A percentile compares a stretch with the other conserved stretches of the same genome.
These are phyloP conservation scores for Melopsittacus undulatus DNA, from an alignment of 2,797 vertebrate species.

Conservation along the genomic window DNA sequence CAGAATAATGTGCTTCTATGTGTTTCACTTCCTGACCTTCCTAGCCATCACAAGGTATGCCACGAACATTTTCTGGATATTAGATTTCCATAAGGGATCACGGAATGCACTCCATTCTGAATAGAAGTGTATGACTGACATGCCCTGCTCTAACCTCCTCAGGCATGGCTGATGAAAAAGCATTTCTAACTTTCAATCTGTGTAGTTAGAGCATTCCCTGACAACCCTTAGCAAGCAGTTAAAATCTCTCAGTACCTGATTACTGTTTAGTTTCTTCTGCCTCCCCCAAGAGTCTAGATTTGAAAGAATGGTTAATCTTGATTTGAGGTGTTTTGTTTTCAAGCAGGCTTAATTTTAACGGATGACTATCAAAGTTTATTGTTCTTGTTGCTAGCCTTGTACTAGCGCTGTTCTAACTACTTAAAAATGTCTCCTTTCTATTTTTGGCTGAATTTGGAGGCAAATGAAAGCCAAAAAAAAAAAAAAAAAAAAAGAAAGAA, in stretches of 20 bases:
- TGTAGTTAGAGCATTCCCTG: neutral
- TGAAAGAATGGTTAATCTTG: neutral
- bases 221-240: neutral
- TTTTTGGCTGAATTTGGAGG: neutral
- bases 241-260: neutral
- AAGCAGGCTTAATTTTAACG: neutral
- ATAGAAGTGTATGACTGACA: fast-evolving
- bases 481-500: neutral
- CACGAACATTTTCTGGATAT: neutral
- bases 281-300: neutral
- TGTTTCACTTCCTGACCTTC: neutral
- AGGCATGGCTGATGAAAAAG: neutral
- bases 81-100: neutral
- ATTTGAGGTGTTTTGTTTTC: neutral
- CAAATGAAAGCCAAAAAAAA: neutral
- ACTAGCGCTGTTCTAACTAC: neutral
- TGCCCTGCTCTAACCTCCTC: neutral
- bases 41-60: neutral
- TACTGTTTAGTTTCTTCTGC: neutral
- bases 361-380: neutral
- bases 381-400: neutral
- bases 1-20: neutral
- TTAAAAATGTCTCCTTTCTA: neutral
- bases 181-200: neutral
- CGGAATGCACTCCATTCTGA: neutral